These are phyloP conservation scores for Himalopsyche tibetana DNA, from an alignment of 2,888 invertebrate species.

Conservation along the genomic window DNA sequence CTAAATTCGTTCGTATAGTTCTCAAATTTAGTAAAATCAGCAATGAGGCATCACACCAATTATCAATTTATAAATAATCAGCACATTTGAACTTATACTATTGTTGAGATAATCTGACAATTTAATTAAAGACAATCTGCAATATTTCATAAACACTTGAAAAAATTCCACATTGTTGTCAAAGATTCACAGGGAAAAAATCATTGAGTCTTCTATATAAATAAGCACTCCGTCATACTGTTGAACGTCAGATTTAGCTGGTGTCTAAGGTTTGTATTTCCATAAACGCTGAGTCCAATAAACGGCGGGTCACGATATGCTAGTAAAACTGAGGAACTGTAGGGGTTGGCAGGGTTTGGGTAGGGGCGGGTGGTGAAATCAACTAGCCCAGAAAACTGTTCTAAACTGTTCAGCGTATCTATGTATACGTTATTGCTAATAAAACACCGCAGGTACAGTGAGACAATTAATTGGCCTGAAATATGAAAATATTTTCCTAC, in stretches of 20 bases:
- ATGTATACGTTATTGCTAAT: slow-evolving; percentile 12
- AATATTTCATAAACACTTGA: too few relatives aligned
- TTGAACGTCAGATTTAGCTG: neutral
- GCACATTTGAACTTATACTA: too few relatives aligned
- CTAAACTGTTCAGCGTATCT: neutral
- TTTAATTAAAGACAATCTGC: too few relatives aligned
- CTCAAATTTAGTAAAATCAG: too few relatives aligned
- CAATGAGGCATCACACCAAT: too few relatives aligned
- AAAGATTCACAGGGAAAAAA: too few relatives aligned
- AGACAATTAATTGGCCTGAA: neutral
- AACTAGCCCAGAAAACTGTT: slow-evolving; percentile 31
- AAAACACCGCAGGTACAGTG: slow-evolving; percentile 8
- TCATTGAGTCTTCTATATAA: neutral
- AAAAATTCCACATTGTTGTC: too few relatives aligned
- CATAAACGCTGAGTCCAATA: slow-evolving; percentile 14
- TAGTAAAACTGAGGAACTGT: neutral
- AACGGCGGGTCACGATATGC: slow-evolving; percentile 11
- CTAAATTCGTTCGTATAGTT: too few relatives aligned
- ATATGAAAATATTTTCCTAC: neutral
- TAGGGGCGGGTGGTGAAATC: neutral
- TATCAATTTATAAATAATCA: too few relatives aligned
- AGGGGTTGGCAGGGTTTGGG: neutral
- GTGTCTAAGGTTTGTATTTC: slow-evolving; percentile 1
- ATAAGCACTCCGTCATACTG: neutral
- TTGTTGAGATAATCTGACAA: too few relatives aligned